Conservation (phyloP, 2,888 invertebrate species). For the Glaucopsyche alexis region DNA sequence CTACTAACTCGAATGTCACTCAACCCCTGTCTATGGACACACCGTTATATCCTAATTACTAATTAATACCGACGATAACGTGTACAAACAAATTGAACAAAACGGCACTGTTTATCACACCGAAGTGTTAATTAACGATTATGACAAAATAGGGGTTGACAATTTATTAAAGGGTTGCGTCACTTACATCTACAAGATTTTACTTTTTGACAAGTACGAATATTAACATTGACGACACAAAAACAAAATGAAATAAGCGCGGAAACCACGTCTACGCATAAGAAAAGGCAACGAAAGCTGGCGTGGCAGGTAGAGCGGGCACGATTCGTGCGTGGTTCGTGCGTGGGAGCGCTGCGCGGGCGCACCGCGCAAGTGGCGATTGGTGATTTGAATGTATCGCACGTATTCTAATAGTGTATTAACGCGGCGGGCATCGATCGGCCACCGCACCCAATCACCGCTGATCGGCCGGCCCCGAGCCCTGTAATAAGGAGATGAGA, state of each 20-base stretch:
- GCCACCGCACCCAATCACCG: constrained; percentile 39
- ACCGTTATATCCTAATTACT: constrained; percentile 39
- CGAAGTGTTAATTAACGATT: constrained; percentile 13
- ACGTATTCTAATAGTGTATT: constrained; percentile 45
- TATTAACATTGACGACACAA: too few relatives aligned
- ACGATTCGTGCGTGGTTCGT: constrained; percentile 21
- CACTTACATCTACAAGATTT: too few relatives aligned
- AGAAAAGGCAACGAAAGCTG: too few relatives aligned
- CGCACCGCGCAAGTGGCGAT: constrained; percentile 37
- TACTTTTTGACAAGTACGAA: too few relatives aligned
- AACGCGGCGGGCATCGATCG: constrained; percentile 30
- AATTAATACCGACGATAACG: constrained; percentile 36
- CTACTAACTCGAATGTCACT: constrained; percentile 60
- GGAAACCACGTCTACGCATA: too few relatives aligned
- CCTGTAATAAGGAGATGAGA: constrained; percentile 41
- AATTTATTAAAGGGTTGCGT: too few relatives aligned
- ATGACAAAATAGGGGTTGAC: neutral
- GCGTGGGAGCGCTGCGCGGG: constrained; percentile 37
- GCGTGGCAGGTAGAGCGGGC: neutral
- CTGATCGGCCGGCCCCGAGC: constrained; percentile 35
- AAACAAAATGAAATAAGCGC: too few relatives aligned
- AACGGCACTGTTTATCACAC: constrained; percentile 13
- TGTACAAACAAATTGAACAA: constrained; percentile 33
- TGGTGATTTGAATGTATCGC: constrained; percentile 41
- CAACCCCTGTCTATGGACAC: constrained; percentile 48